A percentile compares a stretch with the other conserved stretches of the same genome.
Evolutionary conservation across 2,888 invertebrate genomes (phyloP).

Genomic region (Drosophila kanekoi): DNA sequence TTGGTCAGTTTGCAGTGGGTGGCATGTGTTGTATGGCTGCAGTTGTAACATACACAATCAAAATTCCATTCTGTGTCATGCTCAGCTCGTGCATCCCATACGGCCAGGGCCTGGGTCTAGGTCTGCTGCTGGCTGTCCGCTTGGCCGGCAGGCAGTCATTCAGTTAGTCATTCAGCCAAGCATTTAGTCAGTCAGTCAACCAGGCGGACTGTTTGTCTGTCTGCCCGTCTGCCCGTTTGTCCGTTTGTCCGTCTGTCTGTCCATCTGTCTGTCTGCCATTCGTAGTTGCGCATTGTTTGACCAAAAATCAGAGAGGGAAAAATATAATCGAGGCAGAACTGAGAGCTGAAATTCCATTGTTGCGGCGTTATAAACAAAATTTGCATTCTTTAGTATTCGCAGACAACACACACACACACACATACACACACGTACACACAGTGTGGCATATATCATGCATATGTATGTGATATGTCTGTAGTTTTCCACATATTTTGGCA

Average conservation of each 20-base stretch:
- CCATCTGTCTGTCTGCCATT: slow-evolving; percentile 10
- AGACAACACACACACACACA: slow-evolving; percentile 12
- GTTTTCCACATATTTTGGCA: slow-evolving; percentile 28
- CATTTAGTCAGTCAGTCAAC: slow-evolving; percentile 64
- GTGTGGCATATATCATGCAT: neutral
- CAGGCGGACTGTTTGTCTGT: slow-evolving; percentile 43
- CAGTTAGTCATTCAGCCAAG: slow-evolving; percentile 65
- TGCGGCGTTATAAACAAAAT: slow-evolving; percentile 77
- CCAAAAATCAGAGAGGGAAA: slow-evolving; percentile 55
- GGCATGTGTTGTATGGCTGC: slow-evolving; percentile 34
- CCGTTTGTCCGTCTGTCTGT: slow-evolving; percentile 2
- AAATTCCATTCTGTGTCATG: slow-evolving; percentile 69
- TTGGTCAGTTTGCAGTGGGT: slow-evolving; percentile 12
- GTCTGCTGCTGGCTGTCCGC: slow-evolving; percentile 25
- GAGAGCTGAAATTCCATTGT: slow-evolving; percentile 75
- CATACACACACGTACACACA: neutral
- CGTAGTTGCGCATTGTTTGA: slow-evolving; percentile 58
- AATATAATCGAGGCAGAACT: slow-evolving; percentile 55
- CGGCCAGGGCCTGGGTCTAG: slow-evolving; percentile 21
- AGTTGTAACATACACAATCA: slow-evolving; percentile 66
- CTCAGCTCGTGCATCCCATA: slow-evolving; percentile 30
- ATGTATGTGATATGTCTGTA: neutral
- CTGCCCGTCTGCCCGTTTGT: slow-evolving; percentile 11
- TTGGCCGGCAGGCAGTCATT: slow-evolving; percentile 51
- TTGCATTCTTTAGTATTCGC: slow-evolving; percentile 64